phyloP scores from a whole-genome alignment of 2,797 vertebrate genomes.

The Helicolenus hilgendorfi region DNA sequence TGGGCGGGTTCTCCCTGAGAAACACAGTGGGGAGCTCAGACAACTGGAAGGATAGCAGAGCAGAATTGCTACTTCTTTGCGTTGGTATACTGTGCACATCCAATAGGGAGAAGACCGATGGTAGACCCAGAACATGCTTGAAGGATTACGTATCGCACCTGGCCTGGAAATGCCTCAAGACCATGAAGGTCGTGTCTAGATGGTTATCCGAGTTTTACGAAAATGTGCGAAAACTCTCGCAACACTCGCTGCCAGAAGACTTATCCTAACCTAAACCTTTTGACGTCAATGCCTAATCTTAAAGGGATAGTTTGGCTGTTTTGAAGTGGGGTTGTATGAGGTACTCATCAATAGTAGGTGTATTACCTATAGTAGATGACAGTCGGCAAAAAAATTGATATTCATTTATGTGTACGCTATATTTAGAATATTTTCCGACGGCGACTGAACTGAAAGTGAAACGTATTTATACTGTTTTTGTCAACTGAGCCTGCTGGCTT shows the following conservation, averaged over 20 bases:
- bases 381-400: too few species aligned
- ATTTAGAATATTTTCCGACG: too few species aligned
- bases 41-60: too few species aligned
- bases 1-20: not conserved
- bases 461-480: too few species aligned
- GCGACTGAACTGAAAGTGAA: too few species aligned
- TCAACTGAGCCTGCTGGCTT: too few species aligned
- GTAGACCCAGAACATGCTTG: not conserved
- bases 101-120: not conserved
- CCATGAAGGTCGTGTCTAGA: not conserved
- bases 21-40: not conserved
- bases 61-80: not conserved
- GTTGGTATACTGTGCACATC: not conserved
- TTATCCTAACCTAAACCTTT: not conserved
- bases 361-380: too few species aligned
- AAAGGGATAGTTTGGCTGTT: too few species aligned
- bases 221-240: not conserved
- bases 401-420: too few species aligned
- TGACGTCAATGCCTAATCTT: not conserved
- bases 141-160: not conserved
- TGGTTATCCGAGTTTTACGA: not conserved
- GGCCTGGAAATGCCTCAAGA: not conserved
- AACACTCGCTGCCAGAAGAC: not conserved
- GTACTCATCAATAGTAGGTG: too few species aligned
- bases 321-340: too few species aligned